A percentile compares a stretch with the other conserved stretches of the same genome.
Conservation (phyloP, 1,140 invertebrate genomes). For the Drosophila jambulina region DNA sequence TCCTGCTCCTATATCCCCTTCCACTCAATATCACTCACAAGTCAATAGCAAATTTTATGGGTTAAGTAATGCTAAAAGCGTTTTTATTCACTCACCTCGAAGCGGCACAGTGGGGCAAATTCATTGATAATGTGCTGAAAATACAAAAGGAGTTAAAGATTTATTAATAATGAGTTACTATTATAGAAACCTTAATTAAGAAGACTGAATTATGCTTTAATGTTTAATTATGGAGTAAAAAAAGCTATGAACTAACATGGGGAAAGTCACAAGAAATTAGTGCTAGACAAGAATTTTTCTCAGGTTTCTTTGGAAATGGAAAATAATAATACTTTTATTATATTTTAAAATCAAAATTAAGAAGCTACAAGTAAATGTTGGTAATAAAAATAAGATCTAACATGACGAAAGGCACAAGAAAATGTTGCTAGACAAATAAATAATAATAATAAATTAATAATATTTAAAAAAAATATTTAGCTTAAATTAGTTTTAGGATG, state of each 20-base stretch:
- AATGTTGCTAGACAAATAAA: not conserved
- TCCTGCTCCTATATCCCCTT: not conserved
- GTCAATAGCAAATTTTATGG: conserved; percentile 36
- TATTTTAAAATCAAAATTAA: too few species aligned
- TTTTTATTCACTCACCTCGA: conserved; percentile 8
- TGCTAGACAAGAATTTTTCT: not conserved
- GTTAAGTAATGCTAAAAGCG: conserved; percentile 22
- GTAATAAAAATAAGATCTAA: not conserved
- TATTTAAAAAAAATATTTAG: too few species aligned
- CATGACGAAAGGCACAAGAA: not conserved
- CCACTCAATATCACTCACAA: not conserved
- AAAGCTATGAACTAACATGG: not conserved
- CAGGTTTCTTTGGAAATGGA: too few species aligned
- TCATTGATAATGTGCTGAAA: not conserved
- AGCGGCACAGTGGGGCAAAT: not conserved
- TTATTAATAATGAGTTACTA: not conserved
- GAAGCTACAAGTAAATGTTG: too few species aligned
- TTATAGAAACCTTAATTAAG: not conserved
- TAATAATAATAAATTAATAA: too few species aligned
- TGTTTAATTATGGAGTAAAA: not conserved
- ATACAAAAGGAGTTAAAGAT: not conserved
- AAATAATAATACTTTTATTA: too few species aligned
- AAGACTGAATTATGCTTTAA: not conserved
- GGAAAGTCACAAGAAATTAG: not conserved
- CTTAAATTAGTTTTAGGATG: too few species aligned